Evolutionary conservation across 2,888 invertebrate species (phyloP).

Genomic region (Mimumesa dahlbomi): DNA sequence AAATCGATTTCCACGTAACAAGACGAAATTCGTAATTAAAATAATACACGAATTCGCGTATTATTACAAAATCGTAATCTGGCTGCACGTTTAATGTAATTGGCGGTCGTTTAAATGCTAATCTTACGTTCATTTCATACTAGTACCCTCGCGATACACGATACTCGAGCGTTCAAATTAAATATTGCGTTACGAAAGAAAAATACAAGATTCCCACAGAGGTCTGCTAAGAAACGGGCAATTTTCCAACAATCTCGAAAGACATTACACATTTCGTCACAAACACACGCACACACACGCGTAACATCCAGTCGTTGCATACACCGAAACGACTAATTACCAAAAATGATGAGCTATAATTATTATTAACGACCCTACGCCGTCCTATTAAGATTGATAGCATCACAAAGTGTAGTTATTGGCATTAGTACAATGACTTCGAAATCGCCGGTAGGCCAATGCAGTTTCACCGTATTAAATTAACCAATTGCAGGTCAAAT

Average conservation of each 20-base stretch:
- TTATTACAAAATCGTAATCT: no score
- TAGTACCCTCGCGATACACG: no score
- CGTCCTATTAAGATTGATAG: constrained; percentile 19
- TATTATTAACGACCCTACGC: constrained; percentile 12
- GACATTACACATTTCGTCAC: not conserved
- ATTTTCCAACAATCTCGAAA: not conserved
- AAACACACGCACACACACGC: not conserved
- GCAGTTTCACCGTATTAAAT: constrained; percentile 75
- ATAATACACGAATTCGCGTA: no score
- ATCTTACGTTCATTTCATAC: no score
- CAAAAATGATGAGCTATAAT: constrained; percentile 6
- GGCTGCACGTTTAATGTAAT: no score
- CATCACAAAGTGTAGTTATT: not conserved
- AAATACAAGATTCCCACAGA: no score
- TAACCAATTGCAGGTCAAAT: constrained; percentile 73
- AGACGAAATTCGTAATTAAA: no score
- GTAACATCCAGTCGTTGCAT: not conserved
- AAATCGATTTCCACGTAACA: no score
- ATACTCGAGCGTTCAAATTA: no score
- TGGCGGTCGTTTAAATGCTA: no score
- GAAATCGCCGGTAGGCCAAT: constrained; percentile 32
- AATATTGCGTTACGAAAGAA: no score
- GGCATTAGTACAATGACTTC: constrained; percentile 32
- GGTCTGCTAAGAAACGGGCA: not conserved
- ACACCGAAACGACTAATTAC: not conserved